These are phyloP conservation scores for Todiramphus saurophagus DNA, from an alignment of 2,113 vertebrate genomes.

Conservation along the genomic window DNA sequence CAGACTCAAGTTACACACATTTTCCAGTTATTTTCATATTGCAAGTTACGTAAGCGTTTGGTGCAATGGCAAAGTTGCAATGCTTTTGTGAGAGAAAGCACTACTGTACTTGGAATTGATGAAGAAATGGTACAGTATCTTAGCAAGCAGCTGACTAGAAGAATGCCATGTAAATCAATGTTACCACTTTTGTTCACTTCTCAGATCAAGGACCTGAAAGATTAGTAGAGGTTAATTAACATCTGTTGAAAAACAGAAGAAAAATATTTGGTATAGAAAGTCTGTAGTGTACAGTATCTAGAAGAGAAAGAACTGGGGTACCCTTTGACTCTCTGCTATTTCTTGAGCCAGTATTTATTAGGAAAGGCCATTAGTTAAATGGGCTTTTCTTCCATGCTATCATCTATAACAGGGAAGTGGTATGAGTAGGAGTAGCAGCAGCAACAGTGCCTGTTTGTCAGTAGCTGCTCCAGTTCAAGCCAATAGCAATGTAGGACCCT, in stretches of 20 bases:
- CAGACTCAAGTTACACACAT: background rate
- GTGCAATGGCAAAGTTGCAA: background rate
- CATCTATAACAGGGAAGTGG: background rate
- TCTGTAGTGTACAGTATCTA: background rate
- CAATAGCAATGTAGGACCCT: background rate
- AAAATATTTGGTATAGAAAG: background rate
- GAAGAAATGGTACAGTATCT: background rate
- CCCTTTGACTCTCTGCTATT: background rate
- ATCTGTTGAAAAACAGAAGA: background rate
- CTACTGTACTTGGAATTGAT: background rate
- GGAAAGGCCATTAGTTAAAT: background rate
- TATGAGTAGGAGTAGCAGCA: background rate
- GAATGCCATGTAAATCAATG: background rate
- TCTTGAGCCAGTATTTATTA: background rate
- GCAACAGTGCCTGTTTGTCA: background rate
- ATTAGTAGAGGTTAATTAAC: slow-evolving; percentile 13
- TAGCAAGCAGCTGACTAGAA: background rate
- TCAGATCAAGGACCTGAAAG: slow-evolving; percentile 12
- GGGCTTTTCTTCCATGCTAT: background rate
- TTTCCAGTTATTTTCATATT: background rate
- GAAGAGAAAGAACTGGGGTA: background rate
- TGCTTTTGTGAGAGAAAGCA: background rate
- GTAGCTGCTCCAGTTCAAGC: background rate
- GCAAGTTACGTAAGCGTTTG: background rate
- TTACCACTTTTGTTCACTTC: slow-evolving; percentile 13